Evolutionary conservation across 1,140 invertebrate species (phyloP).

Genomic region (Araneus ventricosus): DNA sequence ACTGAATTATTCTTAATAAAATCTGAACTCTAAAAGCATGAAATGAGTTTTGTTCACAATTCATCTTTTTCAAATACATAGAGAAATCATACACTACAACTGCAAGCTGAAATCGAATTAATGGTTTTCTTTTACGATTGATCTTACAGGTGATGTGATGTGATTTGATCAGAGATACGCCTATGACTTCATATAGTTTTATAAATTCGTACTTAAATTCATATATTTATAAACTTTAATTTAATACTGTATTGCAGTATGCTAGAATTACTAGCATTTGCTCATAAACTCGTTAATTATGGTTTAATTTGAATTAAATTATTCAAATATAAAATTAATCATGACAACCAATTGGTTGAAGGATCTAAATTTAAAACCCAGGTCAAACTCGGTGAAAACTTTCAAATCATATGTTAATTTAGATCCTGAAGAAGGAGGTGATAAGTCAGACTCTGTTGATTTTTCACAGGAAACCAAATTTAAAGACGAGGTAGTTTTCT

Average conservation of each 20-base stretch:
- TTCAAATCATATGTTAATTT: slow-evolving; percentile 75
- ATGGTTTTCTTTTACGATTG: slow-evolving; percentile 30
- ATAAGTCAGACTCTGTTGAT: background rate
- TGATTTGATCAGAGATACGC: slow-evolving; percentile 58
- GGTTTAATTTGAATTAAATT: background rate
- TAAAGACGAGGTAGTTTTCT: slow-evolving; percentile 25
- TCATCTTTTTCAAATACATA: background rate
- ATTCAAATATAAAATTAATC: slow-evolving; percentile 37
- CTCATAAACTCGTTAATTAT: background rate
- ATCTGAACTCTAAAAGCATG: too few relatives aligned
- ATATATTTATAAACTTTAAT: background rate
- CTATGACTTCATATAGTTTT: slow-evolving; percentile 25
- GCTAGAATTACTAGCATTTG: background rate
- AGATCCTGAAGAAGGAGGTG: slow-evolving; percentile 34
- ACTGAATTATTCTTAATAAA: too few relatives aligned
- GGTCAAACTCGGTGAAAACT: slow-evolving; percentile 71
- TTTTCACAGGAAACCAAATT: background rate
- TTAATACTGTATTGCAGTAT: background rate
- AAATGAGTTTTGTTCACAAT: too few relatives aligned
- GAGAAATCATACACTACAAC: background rate
- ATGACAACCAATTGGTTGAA: slow-evolving; percentile 74
- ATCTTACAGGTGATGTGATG: slow-evolving; percentile 64
- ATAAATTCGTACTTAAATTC: background rate
- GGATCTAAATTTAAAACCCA: slow-evolving; percentile 70
- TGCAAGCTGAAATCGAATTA: background rate